Base-by-base conservation (phyloP, 2,797 vertebrate genomes). In the Rhinophrynus dorsalis region DNA sequence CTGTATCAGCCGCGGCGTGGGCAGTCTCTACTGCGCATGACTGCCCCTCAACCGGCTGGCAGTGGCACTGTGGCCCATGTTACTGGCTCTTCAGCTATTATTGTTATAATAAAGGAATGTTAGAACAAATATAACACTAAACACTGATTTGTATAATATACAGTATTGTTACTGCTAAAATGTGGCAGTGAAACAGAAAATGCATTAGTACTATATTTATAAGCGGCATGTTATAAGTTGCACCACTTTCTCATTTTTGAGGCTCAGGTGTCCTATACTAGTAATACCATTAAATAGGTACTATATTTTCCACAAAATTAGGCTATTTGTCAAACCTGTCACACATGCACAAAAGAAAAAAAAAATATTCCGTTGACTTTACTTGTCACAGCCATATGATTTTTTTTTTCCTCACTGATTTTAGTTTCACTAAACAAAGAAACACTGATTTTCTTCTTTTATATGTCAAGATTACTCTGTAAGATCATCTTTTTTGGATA, bases 271-370 rank as follows among this genome's bases (percentile, higher is more conserved):
- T 30, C 20, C 37, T n/a, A 13, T 5, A 38, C 35, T 13, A 23
- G 26, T 21, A 20, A 37, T 57, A 13, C 32, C 54, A 37, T 37
- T 57, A 37, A 57, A 33, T 15, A 23, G 18, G 10, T 20, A 29
- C 21, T 15, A 35, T 54, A 51, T 26, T 54, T 35, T 23, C 18
- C 18, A 27, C 6, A 35, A 33, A 44, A 54, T 56, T 27, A 63
- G 33, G 21, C 51, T 63, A 70, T 70, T 62, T 37, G 27, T 71
- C 59, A 71, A 57, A 57, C 38, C 10, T 64, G 60, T 64, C 24
- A 40, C 26, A n/a, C n/a, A n/a, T n/a, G 21, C 10, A 24, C 13
- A 33, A 6, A 57, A 51, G n/a, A 15, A 52, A 23, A 29, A 15
- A 52, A 27, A 2, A 15, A 48, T 8, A 48, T 15, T 17, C 45